These are phyloP conservation scores for Ateles fusciceps DNA, from an alignment of 2,797 vertebrate species.

Conservation along the genomic window DNA sequence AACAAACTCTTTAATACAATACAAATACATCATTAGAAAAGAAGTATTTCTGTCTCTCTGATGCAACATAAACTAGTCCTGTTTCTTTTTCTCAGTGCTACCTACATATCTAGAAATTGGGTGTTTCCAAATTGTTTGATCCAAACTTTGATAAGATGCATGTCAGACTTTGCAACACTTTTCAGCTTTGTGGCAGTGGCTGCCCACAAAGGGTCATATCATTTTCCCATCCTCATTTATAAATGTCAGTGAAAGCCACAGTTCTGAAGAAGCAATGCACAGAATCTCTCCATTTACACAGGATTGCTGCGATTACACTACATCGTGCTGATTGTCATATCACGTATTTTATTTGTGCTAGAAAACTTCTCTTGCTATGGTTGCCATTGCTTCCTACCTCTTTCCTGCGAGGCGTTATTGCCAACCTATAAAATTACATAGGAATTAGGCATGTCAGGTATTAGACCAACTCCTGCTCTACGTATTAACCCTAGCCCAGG, in stretches of 20 bases:
- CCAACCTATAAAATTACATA: background rate
- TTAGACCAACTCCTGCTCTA: background rate
- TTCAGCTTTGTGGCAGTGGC: background rate
- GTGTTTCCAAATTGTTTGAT: background rate
- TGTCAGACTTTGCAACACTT: background rate
- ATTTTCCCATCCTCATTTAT: background rate
- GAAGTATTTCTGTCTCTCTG: background rate
- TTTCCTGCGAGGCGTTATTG: background rate
- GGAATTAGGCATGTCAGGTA: background rate
- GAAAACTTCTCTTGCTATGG: background rate
- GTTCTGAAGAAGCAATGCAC: background rate
- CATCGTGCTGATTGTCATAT: fast-evolving
- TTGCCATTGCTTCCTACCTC: background rate
- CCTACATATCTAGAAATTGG: background rate
- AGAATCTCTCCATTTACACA: fast-evolving
- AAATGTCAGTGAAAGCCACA: background rate
- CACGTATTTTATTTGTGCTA: background rate
- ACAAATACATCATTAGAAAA: background rate
- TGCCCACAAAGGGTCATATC: background rate
- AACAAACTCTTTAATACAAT: background rate
- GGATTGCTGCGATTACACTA: background rate
- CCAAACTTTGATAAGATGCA: background rate
- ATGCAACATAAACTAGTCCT: background rate
- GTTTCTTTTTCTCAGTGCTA: background rate
- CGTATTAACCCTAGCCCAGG: background rate